Conservation (phyloP, 2,888 invertebrate species). For the Caenorhabditis afra region DNA sequence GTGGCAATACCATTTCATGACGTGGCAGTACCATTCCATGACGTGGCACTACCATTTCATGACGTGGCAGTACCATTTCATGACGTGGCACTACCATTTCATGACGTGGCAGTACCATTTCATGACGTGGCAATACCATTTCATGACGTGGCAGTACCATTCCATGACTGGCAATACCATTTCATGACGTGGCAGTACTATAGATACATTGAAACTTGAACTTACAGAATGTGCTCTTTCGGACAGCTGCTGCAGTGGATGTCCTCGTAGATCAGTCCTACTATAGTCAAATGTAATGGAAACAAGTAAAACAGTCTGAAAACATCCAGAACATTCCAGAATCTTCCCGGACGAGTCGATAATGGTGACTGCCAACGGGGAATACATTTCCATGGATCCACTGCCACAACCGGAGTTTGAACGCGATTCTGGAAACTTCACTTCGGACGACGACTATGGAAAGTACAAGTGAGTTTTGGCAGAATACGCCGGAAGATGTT, state of each 20-base stretch:
- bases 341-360: conserved; percentile 29
- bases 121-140: too few species aligned
- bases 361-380: conserved; percentile 53
- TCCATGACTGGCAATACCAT: too few species aligned
- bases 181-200: too few species aligned
- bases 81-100: too few species aligned
- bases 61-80: too few species aligned
- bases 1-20: too few species aligned
- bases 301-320: not conserved
- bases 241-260: conserved; percentile 55
- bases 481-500: not conserved
- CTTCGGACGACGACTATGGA: conserved; percentile 45
- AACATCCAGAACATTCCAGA: conserved; percentile 20
- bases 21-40: too few species aligned
- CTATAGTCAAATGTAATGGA: conserved; percentile 43
- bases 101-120: too few species aligned
- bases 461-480: conserved; percentile 30
- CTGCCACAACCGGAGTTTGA: conserved; percentile 27
- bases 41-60: too few species aligned
- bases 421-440: conserved; percentile 21
- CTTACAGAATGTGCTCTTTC: conserved; percentile 31
- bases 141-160: too few species aligned
- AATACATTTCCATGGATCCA: conserved; percentile 38
- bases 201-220: not conserved
- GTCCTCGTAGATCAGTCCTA: conserved; percentile 45